Base-by-base conservation (phyloP, 2,797 vertebrate genomes). In the Yasuhikotakia modesta region DNA sequence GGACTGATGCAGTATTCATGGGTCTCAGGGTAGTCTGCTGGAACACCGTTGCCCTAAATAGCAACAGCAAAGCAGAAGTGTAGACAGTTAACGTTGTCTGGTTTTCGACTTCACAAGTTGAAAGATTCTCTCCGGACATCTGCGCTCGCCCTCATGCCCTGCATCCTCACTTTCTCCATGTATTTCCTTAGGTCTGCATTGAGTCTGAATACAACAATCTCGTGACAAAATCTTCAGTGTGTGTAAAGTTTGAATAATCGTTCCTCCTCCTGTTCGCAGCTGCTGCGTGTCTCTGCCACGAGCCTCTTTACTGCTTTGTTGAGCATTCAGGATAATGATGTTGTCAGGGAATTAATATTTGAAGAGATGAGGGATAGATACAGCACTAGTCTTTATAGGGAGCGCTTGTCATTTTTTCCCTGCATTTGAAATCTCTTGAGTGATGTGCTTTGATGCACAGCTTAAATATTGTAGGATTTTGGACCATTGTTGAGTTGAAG, bases 1-100 rank as follows among this genome's bases (percentile, higher is more conserved):
- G 77, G 79, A 83, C 75, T 87, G 79, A 84, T 90, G 82, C 83
- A 88, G 85, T 90, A 90, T 90, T 87, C 85, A 90, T 88, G 74
- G 71, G 0, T 53, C 53, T n/a, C 76, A 73, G 80, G 71, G 65
- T 81, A 72, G 73, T 81, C 81, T 81, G 60, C 70, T 82, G 78
- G 80, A 86, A 86, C 76, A 73, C 64, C 70, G 68, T 81, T 2
- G 45, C 79, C 88, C 74, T 86, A 85, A 89, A 89, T 87, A 88
- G 87, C 81, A 86, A 88, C 79, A 27, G 17, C 57, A 87, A 82
- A 85, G 55, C 65, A 14, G 46, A 78, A 24, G 50, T 53, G 79
- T 21, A 58, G 70, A 71, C 72, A 85, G 84, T 85, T 69, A 67
- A 78, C 72, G 82, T 73, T 66, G 45, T 82, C 84, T 87, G 73